Conservation (phyloP, 2,888 invertebrate species). For the Achlya flavicornis region DNA sequence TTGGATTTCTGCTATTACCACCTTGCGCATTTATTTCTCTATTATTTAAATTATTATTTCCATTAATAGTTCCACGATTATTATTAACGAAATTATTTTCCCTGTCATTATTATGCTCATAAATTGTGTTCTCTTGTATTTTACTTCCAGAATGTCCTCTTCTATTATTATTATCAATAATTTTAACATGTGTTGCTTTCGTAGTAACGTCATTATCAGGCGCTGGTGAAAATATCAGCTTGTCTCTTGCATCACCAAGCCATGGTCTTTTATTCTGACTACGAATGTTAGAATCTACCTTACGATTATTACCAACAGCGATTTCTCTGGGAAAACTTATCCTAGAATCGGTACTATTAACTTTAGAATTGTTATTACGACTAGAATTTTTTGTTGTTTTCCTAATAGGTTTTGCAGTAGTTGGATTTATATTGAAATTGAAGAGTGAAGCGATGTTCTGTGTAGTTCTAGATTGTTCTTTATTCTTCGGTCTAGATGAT, state of each 20-base stretch:
- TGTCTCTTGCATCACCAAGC: neutral
- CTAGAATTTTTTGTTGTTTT: conserved; percentile 34
- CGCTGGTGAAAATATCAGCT: neutral
- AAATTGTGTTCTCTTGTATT: conserved; percentile 8
- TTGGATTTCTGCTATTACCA: conserved; percentile 18
- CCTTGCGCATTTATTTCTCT: conserved; percentile 20
- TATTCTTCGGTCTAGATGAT: conserved; percentile 23
- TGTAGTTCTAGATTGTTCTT: conserved; percentile 12
- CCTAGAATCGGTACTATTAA: conserved; percentile 17
- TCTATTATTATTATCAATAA: conserved; percentile 21
- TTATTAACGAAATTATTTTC: conserved; percentile 15
- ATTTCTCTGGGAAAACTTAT: neutral
- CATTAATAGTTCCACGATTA: neutral
- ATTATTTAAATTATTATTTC: conserved; percentile 16
- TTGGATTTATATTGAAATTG: conserved; percentile 23
- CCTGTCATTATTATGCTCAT: conserved; percentile 13
- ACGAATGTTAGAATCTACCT: neutral
- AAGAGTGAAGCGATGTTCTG: conserved; percentile 18
- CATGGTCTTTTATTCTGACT: neutral
- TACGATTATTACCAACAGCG: neutral
- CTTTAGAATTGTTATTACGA: conserved; percentile 26
- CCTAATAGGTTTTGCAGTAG: conserved; percentile 41
- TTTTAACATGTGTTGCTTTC: conserved; percentile 10
- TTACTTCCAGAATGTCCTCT: conserved; percentile 6
- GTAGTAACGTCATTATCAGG: neutral